Conservation (phyloP, 2,113 vertebrate genomes). For the Strix uralensis region DNA sequence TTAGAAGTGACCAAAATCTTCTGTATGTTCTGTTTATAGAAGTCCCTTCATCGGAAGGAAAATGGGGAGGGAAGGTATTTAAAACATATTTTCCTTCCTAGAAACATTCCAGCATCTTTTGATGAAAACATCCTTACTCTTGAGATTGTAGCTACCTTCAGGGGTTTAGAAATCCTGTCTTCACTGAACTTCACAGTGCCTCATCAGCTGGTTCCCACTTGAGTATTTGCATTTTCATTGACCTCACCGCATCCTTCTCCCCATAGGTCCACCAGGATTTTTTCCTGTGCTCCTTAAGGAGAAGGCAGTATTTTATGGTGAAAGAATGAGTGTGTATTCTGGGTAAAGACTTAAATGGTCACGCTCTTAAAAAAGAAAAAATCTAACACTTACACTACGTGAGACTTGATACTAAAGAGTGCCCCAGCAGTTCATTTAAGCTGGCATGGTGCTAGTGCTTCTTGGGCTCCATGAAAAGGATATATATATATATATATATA, state of each 20-base stretch:
- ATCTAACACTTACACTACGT: accelerated
- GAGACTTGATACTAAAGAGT: background rate
- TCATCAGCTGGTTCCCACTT: background rate
- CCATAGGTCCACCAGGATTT: accelerated
- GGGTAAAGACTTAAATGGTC: background rate
- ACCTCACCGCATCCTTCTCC: background rate
- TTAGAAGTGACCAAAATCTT: background rate
- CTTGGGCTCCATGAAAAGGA: background rate
- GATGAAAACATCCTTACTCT: background rate
- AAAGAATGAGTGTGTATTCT: background rate
- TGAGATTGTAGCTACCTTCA: background rate
- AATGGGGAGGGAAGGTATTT: background rate
- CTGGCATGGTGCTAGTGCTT: background rate
- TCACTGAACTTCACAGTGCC: background rate
- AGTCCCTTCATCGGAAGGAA: background rate
- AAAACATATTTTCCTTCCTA: background rate
- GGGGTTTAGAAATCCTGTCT: background rate
- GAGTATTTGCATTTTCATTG: background rate
- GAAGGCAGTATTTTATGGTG: background rate
- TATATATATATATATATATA: background rate
- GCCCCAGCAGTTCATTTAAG: background rate
- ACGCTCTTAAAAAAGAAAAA: background rate
- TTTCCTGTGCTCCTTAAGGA: background rate
- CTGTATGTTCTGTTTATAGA: background rate
- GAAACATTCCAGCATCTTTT: background rate